Base-by-base conservation (phyloP, 2,113 vertebrate species). In the Ictalurus punctatus region DNA sequence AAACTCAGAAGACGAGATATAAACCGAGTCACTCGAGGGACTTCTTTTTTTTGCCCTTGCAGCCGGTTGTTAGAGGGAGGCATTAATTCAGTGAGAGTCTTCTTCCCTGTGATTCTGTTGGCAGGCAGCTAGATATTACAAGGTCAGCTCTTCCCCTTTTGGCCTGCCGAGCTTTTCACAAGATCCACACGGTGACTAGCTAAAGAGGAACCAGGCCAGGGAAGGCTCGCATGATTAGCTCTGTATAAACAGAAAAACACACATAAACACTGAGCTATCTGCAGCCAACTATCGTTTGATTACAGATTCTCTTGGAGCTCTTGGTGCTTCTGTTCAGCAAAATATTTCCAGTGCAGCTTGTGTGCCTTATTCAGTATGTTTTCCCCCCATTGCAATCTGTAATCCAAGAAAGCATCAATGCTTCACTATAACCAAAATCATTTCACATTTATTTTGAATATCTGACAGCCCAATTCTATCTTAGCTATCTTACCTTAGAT, bases 81-180 rank as follows among this genome's bases (percentile, higher is more conserved):
- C 83, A 90, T 86, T 76, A 91, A 92, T 86, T 80, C 40, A 86
- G 88, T 58, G 87, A 94, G 59, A 85, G 74, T 89, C 80, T 59
- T 12, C 90, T 61, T 91, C 13, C 40, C 52, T n/a, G 8, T 67
- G 59, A 90, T 63, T 89, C 89, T 90, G 91, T 74, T 63, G 92
- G 84, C 79, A 73, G 91, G 71, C 86, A 69, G 80, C 37, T 83
- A 67, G 79, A 89, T 90, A 91, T 91, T 67, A 91, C 91, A 83
- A 90, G 83, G 52, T 90, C 86, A 82, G 73, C 85, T 90, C 91
- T 92, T 91, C 59, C 80, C 91, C 81, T 63, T 80, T 58, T 59
- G 10, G 87, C 84, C 86, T 87, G 63, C 17, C 37, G 48, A 92
- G 40, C 87, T 78, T 83, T 89, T 90, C 90, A 93, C 14, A 92